Conservation (phyloP, 2,113 vertebrate genomes). For the Saccopteryx leptura region DNA sequence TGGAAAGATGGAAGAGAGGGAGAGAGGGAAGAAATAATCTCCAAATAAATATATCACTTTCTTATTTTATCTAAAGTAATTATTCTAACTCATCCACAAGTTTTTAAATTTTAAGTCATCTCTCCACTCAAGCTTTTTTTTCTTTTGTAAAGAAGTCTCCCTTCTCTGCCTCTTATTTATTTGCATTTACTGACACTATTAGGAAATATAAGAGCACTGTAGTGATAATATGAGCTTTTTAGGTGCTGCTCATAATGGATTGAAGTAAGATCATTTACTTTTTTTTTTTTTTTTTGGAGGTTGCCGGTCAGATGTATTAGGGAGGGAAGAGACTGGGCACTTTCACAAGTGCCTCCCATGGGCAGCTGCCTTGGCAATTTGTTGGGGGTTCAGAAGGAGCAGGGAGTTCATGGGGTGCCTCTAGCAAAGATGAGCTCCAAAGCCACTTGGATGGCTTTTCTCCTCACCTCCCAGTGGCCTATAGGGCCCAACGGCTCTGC, state of each 20-base stretch:
- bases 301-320: neutral
- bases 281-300: neutral
- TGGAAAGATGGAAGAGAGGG: neutral
- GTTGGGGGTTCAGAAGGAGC: neutral
- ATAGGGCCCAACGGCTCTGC: constrained; percentile 95
- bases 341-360: neutral
- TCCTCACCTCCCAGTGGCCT: constrained; percentile 93
- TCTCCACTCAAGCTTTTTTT: neutral
- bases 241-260: neutral
- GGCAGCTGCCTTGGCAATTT: neutral
- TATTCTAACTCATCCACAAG: neutral
- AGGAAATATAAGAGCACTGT: neutral
- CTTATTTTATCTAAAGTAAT: constrained; percentile 15
- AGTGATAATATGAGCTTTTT: neutral
- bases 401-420: constrained; percentile 90
- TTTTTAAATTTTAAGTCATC: neutral
- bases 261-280: neutral
- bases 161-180: neutral
- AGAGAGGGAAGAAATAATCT: neutral
- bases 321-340: neutral
- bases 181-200: neutral
- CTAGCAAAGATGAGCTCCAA: constrained; percentile 98
- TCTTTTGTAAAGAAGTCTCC: neutral
- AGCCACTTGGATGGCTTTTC: constrained; percentile 94
- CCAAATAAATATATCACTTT: neutral